A percentile compares a stretch with the other conserved stretches of the same genome.
These are phyloP conservation scores for Drosophila kuntzei DNA, from an alignment of 2,888 invertebrate species.

Conservation along the genomic window DNA sequence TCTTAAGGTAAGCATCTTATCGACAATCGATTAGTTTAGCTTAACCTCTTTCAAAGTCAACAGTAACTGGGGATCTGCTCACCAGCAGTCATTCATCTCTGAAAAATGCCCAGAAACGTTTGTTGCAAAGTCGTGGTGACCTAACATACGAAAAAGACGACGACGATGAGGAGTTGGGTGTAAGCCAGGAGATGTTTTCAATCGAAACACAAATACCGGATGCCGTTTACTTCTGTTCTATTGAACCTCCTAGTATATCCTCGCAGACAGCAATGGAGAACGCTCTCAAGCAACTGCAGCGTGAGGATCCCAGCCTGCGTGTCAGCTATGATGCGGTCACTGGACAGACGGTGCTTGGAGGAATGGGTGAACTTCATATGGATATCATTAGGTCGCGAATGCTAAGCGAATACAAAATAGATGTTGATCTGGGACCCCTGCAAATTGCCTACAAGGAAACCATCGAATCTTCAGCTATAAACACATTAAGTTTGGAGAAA, in stretches of 20 bases:
- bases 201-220: constrained; percentile 92
- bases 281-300: constrained; percentile 92
- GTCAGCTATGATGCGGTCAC: constrained; percentile 92
- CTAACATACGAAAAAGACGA: constrained; percentile 62
- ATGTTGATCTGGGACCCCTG: constrained; percentile 95
- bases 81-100: constrained; percentile 88
- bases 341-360: constrained; percentile 94
- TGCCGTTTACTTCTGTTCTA: constrained; percentile 98
- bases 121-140: constrained; percentile 59
- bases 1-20: constrained; percentile 88
- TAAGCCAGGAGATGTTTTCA: constrained; percentile 76
- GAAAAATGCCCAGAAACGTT: constrained; percentile 87
- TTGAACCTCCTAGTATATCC: constrained; percentile 94
- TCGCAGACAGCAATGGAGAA: constrained; percentile 91
- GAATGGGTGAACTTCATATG: constrained; percentile 99
- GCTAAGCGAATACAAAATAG: constrained; percentile 94
- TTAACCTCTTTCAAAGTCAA: constrained; percentile 83
- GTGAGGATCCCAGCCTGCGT: constrained; percentile 96
- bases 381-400: constrained; percentile 97
- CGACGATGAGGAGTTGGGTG: constrained; percentile 65
- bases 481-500: constrained; percentile 80
- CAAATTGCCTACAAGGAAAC: constrained; percentile 97
- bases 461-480: constrained; percentile 84
- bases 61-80: constrained; percentile 91
- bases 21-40: not conserved